A percentile compares a stretch with the other conserved stretches of the same genome.
Evolutionary conservation across 2,888 invertebrate genomes (phyloP).

Genomic region (Villa cingulata): DNA sequence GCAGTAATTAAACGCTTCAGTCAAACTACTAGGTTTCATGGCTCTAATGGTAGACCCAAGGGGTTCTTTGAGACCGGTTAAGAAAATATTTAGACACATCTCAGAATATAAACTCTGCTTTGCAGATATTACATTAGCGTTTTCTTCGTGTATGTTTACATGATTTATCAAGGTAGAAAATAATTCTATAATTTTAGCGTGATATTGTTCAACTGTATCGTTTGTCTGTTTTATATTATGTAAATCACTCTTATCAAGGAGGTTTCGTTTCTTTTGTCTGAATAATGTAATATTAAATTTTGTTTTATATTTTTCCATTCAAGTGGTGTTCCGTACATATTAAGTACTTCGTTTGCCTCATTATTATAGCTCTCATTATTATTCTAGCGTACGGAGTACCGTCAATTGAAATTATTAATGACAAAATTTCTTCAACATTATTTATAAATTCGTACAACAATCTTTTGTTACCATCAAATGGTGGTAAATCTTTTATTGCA

Average conservation of each 20-base stretch:
- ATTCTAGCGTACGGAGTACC: slow-evolving; percentile 10
- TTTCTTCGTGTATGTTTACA: no score
- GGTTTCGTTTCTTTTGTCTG: no score
- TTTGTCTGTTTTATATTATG: slow-evolving; percentile 11
- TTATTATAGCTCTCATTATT: slow-evolving; percentile 10
- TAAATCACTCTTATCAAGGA: slow-evolving; percentile 13
- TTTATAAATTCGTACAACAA: slow-evolving; percentile 10
- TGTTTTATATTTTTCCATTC: slow-evolving; percentile 13
- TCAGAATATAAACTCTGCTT: no score
- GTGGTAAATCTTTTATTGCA: slow-evolving; percentile 14
- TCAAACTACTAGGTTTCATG: no score
- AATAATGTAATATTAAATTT: slow-evolving; percentile 12
- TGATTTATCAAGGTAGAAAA: no score
- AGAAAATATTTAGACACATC: slow-evolving; percentile 14
- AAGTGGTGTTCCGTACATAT: slow-evolving; percentile 13
- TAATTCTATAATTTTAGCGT: no score
- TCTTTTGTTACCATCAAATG: slow-evolving; percentile 10
- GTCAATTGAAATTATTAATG: slow-evolving; percentile 4
- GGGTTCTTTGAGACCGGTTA: slow-evolving; percentile 15
- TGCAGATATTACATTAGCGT: no score
- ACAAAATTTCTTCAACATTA: slow-evolving; percentile 13
- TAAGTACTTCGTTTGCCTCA: slow-evolving; percentile 13
- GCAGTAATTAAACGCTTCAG: no score
- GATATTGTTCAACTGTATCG: no score
- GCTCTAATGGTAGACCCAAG: no score